phyloP scores from a whole-genome alignment of 2,888 invertebrate species.

The Hypselothyrea guttata region DNA sequence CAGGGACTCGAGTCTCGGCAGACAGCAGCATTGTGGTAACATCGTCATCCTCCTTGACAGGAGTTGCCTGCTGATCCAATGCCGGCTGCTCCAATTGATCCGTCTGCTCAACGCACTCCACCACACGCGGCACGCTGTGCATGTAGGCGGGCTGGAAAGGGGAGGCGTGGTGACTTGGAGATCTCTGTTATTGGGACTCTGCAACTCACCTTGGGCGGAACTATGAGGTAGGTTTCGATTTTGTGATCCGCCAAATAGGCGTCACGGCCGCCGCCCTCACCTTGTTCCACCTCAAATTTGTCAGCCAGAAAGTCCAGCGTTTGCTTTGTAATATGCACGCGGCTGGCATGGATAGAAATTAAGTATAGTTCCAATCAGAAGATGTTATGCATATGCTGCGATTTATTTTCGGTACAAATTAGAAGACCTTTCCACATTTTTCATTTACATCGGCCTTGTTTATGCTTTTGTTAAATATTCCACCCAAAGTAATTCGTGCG shows the following conservation, averaged over 20 bases:
- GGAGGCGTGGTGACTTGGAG: neutral
- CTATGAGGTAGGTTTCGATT: conserved; percentile 93
- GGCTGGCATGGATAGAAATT: conserved; percentile 83
- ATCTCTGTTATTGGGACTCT: neutral
- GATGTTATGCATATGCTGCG: conserved; percentile 13
- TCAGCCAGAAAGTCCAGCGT: conserved; percentile 91
- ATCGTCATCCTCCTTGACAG: conserved; percentile 50
- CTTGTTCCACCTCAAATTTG: conserved; percentile 92
- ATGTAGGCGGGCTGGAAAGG: conserved; percentile 54
- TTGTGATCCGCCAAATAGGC: conserved; percentile 93
- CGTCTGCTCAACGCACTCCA: conserved; percentile 66
- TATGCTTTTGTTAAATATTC: conserved; percentile 34
- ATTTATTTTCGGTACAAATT: conserved; percentile 30
- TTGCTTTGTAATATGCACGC: conserved; percentile 94
- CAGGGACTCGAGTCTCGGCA: conserved; percentile 32
- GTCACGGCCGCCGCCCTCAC: conserved; percentile 91
- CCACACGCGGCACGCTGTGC: conserved; percentile 77
- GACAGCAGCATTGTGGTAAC: conserved; percentile 72
- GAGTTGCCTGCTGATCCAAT: conserved; percentile 22
- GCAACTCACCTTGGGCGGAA: conserved; percentile 89
- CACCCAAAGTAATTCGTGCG: conserved; percentile 42
- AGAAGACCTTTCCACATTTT: conserved; percentile 8
- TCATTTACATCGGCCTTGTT: conserved; percentile 13
- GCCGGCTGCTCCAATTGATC: conserved; percentile 35
- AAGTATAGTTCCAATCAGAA: conserved; percentile 41